Evolutionary conservation across 2,113 vertebrate genomes (phyloP).

Genomic region (Perca schrenkii): DNA sequence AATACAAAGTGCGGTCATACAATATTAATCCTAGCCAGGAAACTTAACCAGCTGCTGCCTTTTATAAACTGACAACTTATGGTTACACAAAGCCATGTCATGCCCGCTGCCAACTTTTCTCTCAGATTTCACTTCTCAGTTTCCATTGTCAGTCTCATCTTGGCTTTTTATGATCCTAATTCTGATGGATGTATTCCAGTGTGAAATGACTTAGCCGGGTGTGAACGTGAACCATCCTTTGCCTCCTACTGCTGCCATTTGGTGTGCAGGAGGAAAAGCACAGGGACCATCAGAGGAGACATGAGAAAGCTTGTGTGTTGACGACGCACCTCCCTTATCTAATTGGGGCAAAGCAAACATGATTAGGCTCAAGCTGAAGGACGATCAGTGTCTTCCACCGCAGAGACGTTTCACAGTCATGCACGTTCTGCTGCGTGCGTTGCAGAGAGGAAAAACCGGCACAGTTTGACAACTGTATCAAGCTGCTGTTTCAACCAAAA

Average conservation of each 20-base stretch:
- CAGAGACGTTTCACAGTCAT: conserved; percentile 57
- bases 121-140: conserved; percentile 73
- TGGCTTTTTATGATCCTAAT: conserved; percentile 74
- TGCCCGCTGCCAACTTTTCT: conserved; percentile 51
- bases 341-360: conserved; percentile 82
- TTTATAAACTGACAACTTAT: conserved; percentile 68
- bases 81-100: conserved; percentile 72
- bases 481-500: conserved; percentile 35
- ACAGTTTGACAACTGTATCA: conserved; percentile 28
- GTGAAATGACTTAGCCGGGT: conserved; percentile 77
- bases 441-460: conserved; percentile 40
- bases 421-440: conserved; percentile 34
- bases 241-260: conserved; percentile 79
- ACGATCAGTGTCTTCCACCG: conserved; percentile 65
- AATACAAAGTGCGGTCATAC: conserved; percentile 48
- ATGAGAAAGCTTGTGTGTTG: conserved; percentile 71
- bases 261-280: conserved; percentile 75
- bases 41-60: conserved; percentile 71
- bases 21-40: conserved; percentile 60
- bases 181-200: conserved; percentile 77
- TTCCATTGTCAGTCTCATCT: conserved; percentile 73
- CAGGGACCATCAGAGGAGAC: conserved; percentile 54
- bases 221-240: conserved; percentile 68
- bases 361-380: conserved; percentile 77
- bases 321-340: conserved; percentile 75